Base-by-base conservation (phyloP, 1,140 invertebrate genomes). In the Dryas iulia region DNA sequence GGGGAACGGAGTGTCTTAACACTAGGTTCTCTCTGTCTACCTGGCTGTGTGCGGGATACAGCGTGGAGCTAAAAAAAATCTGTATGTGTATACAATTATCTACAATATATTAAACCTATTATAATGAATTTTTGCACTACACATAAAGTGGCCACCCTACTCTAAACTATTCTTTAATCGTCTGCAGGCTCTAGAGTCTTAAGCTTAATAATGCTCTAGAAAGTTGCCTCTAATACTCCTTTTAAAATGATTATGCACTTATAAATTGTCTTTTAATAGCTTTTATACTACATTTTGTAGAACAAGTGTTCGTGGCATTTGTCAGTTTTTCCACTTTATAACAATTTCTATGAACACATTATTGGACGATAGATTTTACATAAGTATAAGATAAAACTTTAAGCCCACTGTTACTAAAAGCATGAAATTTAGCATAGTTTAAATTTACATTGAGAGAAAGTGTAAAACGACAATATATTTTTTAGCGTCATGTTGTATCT, bases 121-220 rank as follows among this genome's bases (percentile, higher is more conserved):
- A 21, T 8, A 18, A 47, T n/a, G 2, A 10, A 47, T 11, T 47
- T 18, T 21, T 21, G 6, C 14, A 47, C 18, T 47, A 47, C 21
- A 21, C 21, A 8, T 47, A 47, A 47, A n/a, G 30, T 35, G 66
- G 53, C 52, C 14, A 28, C 59, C 66, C 33, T 35, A 63, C 21
- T 69, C 18, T 6, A 39, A 59, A 47, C 52, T 31, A 30, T 52
- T 69, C 33, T 57, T 47, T 66, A 66, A 66, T 39, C 59, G 66
- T 8, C 52, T 47, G 59, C 25, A 62, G 39, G 10, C 59, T 35
- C 58, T 31, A 57, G 47, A 23, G 59, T 33, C 35, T 69, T 61
- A 61, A 69, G 31, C 53, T 54, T 69, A 69, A 57, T 69, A 69
- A 69, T 63, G 59, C 66, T 69, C 53, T 31, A 69, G 53, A 47